Evolutionary conservation across 1,140 invertebrate species (phyloP).

Genomic region (Chelonus insularis): DNA sequence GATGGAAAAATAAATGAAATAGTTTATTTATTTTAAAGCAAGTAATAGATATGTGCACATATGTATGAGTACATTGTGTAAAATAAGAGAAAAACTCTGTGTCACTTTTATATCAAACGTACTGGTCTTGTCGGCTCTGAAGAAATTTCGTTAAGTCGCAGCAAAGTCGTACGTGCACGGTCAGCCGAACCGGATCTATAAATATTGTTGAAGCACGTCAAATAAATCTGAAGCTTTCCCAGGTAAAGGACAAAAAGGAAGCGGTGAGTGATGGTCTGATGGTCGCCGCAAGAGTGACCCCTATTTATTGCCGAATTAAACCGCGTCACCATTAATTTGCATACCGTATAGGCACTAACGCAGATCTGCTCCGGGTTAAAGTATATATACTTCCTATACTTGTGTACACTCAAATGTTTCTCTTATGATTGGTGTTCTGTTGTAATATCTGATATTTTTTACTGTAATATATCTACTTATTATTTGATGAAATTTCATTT

Average conservation of each 20-base stretch:
- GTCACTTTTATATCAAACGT: not conserved
- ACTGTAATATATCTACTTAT: conserved; percentile 13
- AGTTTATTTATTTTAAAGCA: too few species aligned
- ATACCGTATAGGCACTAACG: conserved; percentile 41
- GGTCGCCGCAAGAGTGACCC: conserved; percentile 53
- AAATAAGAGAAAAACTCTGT: not conserved
- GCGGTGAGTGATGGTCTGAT: conserved; percentile 53
- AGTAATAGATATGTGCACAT: not conserved
- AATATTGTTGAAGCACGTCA: conserved; percentile 58
- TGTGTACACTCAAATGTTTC: conserved; percentile 5
- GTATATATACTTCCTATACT: conserved; percentile 9
- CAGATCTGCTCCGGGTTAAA: conserved; percentile 20
- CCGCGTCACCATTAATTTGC: conserved; percentile 60
- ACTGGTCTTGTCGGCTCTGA: not conserved
- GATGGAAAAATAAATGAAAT: too few species aligned
- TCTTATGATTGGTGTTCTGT: not conserved
- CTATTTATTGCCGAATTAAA: conserved; percentile 63
- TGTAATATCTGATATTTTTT: conserved; percentile 15
- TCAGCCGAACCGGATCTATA: conserved; percentile 55
- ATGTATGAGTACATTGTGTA: not conserved
- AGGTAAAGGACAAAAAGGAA: conserved; percentile 54
- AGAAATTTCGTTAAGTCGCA: conserved; percentile 21
- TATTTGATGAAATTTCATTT: conserved; percentile 17
- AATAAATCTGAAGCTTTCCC: conserved; percentile 60
- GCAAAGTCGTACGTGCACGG: conserved; percentile 14